Conservation (phyloP, 2,888 invertebrate species). For the Subacronicta megacephala region DNA sequence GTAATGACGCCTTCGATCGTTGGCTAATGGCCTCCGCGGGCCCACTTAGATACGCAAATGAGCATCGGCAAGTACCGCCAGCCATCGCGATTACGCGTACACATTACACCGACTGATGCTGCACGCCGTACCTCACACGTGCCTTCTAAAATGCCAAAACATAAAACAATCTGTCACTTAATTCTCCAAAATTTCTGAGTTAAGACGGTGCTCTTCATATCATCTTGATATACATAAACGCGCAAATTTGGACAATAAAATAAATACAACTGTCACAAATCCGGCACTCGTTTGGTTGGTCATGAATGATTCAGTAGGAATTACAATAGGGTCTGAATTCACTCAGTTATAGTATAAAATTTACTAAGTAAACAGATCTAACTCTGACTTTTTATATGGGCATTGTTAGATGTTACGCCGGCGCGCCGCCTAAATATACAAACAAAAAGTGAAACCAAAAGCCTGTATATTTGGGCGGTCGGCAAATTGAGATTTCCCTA, state of each 20-base stretch:
- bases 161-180: too few species aligned
- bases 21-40: conserved; percentile 86
- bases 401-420: conserved; percentile 1
- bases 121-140: conserved; percentile 40
- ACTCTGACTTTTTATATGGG: conserved; percentile 13
- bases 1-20: conserved; percentile 88
- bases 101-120: conserved; percentile 68
- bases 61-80: conserved; percentile 80
- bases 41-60: conserved; percentile 89
- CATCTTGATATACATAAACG: too few species aligned
- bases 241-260: too few species aligned
- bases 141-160: conserved; percentile 24
- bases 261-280: conserved; percentile 45
- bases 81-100: conserved; percentile 72
- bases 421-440: conserved; percentile 7
- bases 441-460: conserved; percentile 42
- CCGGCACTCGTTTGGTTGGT: conserved; percentile 31
- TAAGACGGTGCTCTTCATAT: too few species aligned
- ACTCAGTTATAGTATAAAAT: conserved; percentile 18
- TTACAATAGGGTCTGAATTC: conserved; percentile 40
- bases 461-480: conserved; percentile 26
- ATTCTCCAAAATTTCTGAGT: too few species aligned
- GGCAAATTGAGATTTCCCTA: conserved; percentile 48
- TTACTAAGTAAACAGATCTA: conserved; percentile 12
- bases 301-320: conserved; percentile 53